A percentile compares a stretch with the other conserved stretches of the same genome.
Conservation (phyloP, 2,797 vertebrate genomes). For the Chaenodraco wilsoni region DNA sequence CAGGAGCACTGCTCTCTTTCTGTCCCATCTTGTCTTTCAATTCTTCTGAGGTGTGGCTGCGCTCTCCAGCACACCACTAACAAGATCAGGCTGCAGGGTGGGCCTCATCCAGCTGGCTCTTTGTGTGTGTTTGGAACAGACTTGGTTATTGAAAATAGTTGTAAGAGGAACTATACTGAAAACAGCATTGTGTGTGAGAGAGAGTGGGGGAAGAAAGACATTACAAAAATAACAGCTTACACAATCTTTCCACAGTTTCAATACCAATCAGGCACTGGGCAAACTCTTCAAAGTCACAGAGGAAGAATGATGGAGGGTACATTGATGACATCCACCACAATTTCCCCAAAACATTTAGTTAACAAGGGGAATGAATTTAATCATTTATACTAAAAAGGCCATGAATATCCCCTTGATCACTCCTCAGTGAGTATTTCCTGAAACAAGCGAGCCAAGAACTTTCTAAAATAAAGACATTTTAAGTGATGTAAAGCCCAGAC, state of each 20-base stretch:
- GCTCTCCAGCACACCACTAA: constrained; percentile 73
- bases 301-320: constrained; percentile 44
- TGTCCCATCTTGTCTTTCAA: constrained; percentile 63
- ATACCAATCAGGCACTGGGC: constrained; percentile 56
- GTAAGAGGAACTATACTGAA: constrained; percentile 52
- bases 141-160: constrained; percentile 62
- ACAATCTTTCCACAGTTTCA: constrained; percentile 62
- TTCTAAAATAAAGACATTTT: constrained; percentile 62
- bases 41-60: constrained; percentile 76
- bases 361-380: constrained; percentile 55
- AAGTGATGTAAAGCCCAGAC: constrained; percentile 52
- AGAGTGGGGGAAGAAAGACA: constrained; percentile 11
- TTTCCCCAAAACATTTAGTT: constrained; percentile 51
- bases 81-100: constrained; percentile 82
- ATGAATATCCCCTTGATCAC: constrained; percentile 28
- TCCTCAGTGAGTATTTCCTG: constrained; percentile 40
- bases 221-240: constrained; percentile 56
- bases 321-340: constrained; percentile 57
- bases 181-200: constrained; percentile 31
- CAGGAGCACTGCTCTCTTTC: constrained; percentile 37
- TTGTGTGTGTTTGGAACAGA: constrained; percentile 52
- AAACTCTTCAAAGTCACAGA: constrained; percentile 55
- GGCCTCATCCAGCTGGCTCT: constrained; percentile 74
- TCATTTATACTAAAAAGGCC: constrained; percentile 52
- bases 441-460: constrained; percentile 47